Percentiles rank a stretch among this genome's conserved stretches.
Evolutionary conservation across 2,888 invertebrate species (phyloP).

Genomic region (Sepiola atlantica): DNA sequence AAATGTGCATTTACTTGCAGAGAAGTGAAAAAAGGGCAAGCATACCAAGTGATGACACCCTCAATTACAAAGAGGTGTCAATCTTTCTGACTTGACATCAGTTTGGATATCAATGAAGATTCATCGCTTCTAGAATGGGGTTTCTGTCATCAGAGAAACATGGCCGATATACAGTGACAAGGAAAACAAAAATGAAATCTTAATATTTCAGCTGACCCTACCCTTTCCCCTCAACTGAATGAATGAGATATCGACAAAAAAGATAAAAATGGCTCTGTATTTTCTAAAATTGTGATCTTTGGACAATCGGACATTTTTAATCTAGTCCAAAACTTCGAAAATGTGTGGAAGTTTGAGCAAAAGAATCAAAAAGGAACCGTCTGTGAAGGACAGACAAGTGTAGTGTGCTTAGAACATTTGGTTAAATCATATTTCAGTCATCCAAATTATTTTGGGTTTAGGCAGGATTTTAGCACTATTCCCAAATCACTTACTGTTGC

Average conservation of each 20-base stretch:
- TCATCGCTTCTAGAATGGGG: conserved; percentile 20
- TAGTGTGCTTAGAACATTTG: not conserved
- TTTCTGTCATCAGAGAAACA: not conserved
- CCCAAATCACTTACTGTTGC: too few relatives aligned
- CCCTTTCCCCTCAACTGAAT: not conserved
- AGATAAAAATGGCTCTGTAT: conserved; percentile 24
- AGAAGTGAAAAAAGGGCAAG: not conserved
- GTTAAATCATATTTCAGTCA: too few relatives aligned
- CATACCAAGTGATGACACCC: not conserved
- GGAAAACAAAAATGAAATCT: not conserved
- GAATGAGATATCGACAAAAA: not conserved
- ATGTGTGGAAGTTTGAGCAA: not conserved
- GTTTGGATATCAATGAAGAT: not conserved
- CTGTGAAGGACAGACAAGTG: not conserved
- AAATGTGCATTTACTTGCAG: not conserved
- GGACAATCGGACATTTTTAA: conserved; percentile 23
- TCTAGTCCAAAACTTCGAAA: not conserved
- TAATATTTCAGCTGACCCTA: not conserved
- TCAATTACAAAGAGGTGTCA: conserved; percentile 32
- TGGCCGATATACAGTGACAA: not conserved
- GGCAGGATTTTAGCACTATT: too few relatives aligned
- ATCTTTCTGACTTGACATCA: not conserved
- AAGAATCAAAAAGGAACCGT: not conserved
- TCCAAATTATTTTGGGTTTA: too few relatives aligned
- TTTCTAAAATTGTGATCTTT: not conserved